Base-by-base conservation (phyloP, 2,113 vertebrate genomes). In the Siniperca chuatsi region DNA sequence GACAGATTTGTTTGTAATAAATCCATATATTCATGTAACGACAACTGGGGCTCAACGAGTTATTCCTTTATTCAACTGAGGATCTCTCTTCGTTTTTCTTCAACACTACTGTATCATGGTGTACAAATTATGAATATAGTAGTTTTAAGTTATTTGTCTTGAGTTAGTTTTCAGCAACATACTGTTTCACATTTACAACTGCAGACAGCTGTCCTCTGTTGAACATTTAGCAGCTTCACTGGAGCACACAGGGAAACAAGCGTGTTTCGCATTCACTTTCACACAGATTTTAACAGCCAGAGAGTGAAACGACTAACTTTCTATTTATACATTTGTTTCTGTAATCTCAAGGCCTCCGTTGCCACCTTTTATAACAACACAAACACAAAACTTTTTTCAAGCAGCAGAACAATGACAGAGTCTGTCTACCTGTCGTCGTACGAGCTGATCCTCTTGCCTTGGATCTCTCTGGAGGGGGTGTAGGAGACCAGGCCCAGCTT, bases 381-480 rank as follows among this genome's bases (percentile, higher is more conserved):
- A 75, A 35, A 70, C 6, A 13, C 10, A 35, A 3, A 1, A n/a
- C 4, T 46, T 37, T 35, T n/a, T 50, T 9, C 23, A 8, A 16
- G n/a, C 33, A n/a, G 21, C 33, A 37, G 29, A 0, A n/a, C 35
- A 66, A 3, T 3, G 4, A 7, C 44, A 29, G n/a, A 18, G 64
- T 15, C 11, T 18, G 57, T 16, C 4, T 52, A 96, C 97, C 97
- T 96, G 96, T 98, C 97, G 58, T 98, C 97, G 6, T 98, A 97
- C 0, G 97, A 96, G 87, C 92, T 95, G 83, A 98, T 97, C 87
- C 96, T 96, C 93, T 95, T 96, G 77, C 97, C 97, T 62, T 95
- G 90, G 44, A 97, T 91, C 75, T 97, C 96, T 65, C 97, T 95
- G 15, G 97, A 98, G 1, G 97, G 97, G 0, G 97, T 98, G 85